phyloP scores from a whole-genome alignment of 2,113 vertebrate genomes.

The Sorex fumeus region DNA sequence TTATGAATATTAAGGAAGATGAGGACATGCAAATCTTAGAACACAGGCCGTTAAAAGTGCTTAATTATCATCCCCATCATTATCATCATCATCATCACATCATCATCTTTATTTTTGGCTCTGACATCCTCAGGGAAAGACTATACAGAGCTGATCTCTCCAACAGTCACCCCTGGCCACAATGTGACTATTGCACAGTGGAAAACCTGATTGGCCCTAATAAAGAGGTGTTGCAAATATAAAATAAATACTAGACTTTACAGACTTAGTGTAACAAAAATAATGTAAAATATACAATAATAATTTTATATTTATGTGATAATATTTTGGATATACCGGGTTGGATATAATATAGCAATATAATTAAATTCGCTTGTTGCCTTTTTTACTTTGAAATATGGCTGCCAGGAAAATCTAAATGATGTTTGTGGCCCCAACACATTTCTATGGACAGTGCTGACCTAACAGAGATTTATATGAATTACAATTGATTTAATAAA shows the following conservation, averaged over 20 bases:
- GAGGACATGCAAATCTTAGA: not conserved
- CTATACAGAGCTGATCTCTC: not conserved
- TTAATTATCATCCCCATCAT: not conserved
- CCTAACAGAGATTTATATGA: not conserved
- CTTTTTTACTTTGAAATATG: not conserved
- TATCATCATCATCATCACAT: not conserved
- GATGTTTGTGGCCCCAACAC: not conserved
- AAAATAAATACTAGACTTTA: not conserved
- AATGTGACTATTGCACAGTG: not conserved
- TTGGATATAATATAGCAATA: not conserved
- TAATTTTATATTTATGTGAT: not conserved
- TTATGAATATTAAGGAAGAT: not conserved
- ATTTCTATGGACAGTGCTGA: not conserved
- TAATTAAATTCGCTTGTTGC: not conserved
- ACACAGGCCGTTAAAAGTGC: not conserved
- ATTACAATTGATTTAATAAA: not conserved
- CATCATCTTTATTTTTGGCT: not conserved
- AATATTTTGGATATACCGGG: not conserved
- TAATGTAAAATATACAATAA: not conserved
- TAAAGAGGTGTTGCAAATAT: not conserved
- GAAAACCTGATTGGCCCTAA: not conserved
- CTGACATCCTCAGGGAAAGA: not conserved
- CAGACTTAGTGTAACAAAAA: not conserved
- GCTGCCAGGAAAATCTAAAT: not conserved
- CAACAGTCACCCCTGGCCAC: not conserved